Evolutionary conservation across 2,113 vertebrate genomes (phyloP), one percentile per base, ranked within the genome.

Genomic region (Zonotrichia leucophrys): DNA sequence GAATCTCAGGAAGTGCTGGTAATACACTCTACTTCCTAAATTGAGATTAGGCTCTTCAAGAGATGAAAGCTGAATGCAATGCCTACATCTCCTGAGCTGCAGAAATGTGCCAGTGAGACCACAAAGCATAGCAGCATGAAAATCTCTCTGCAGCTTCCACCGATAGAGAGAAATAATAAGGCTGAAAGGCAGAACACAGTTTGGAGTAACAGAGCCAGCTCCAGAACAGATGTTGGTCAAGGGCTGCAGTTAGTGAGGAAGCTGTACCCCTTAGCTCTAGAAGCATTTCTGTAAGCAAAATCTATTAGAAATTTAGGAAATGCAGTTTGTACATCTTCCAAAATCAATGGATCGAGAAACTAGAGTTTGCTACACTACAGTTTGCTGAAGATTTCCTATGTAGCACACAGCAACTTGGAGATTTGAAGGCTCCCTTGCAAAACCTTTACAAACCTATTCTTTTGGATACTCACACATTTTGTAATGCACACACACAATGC

Each of bases 101-200:
- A 41, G 37, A 90, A 86, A 44, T 0, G 0, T 63, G n/a, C n/a
- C 63, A 62, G 33, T 33, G 49, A 84, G 35, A 94, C 49, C 16
- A 56, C 31, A 59, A 22, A 62, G 31, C 13, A 1, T 8, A 37
- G 82, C 11, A 90, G 20, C 8, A 11, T 2, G 20, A 83, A 79
- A 77, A 56, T 39, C 20, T 47, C n/a, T 53, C 31, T 44, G 35
- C 30, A 58, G 28, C 63, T 89, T 89, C 87, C 41, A 74, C 20
- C 0, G 0, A 70, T 1, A 42, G 9, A 46, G n/a, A 37, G 58
- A 87, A 88, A 64, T 4, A 0, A 10, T 37, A 92, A 79, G 16
- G 12, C 24, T 64, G 33, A 73, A 16, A 73, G 24, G 33, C n/a
- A 94, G 60, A 64, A 83, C 31, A 73, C 8, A 28, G 19, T 44